Evolutionary conservation across 2,888 invertebrate genomes (phyloP).

Genomic region (Megastigmus dorsalis): DNA sequence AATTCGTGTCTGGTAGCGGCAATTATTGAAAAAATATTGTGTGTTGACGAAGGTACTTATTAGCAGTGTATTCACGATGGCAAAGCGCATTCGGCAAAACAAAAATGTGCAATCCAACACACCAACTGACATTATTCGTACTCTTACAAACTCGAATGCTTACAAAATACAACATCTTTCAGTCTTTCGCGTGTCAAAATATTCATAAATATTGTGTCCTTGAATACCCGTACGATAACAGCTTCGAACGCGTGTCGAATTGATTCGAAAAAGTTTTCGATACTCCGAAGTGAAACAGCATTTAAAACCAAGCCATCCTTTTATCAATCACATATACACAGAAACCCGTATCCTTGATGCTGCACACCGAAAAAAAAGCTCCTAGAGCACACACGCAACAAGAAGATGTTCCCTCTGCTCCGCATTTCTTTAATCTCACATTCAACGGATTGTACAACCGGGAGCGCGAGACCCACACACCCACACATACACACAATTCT

Average conservation of each 20-base stretch:
- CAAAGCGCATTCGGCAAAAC: too few relatives aligned
- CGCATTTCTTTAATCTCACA: constrained; percentile 62
- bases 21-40: too few relatives aligned
- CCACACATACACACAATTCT: not conserved
- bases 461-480: not conserved
- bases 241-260: not conserved
- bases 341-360: not conserved
- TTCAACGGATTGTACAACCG: constrained; percentile 29
- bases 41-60: not conserved
- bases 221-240: too few relatives aligned
- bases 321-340: not conserved
- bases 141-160: too few relatives aligned
- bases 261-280: not conserved
- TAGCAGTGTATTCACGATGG: not conserved
- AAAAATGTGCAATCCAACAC: too few relatives aligned
- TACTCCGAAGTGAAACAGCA: not conserved
- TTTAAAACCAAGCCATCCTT: not conserved
- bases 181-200: constrained; percentile 2
- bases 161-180: too few relatives aligned
- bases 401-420: constrained; percentile 24
- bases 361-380: not conserved
- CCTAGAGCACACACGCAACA: not conserved
- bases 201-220: constrained; percentile 12
- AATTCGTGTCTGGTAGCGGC: too few relatives aligned
- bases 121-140: too few relatives aligned